Evolutionary conservation across 1,140 invertebrate genomes (phyloP), one percentile per base, ranked within the genome.

Genomic region (Aradophagus sp.): DNA sequence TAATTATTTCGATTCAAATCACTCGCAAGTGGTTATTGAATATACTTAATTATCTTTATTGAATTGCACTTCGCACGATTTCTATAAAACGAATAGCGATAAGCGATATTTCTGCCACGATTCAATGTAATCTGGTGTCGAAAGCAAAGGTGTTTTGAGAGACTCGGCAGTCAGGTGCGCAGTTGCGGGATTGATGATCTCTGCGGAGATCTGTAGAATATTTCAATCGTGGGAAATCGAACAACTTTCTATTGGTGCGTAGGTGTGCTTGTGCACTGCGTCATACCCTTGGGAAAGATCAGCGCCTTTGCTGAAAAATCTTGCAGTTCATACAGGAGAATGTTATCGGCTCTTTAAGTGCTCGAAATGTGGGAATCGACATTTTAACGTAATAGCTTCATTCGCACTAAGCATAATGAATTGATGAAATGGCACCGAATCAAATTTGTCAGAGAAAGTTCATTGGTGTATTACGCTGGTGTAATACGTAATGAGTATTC

Each of bases 191-290:
- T 70, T 68, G 65, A 68, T 61, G 65, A 68, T 68, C 65, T 68
- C 32, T 27, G 20, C 44, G 11, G 27, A 62, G 66, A 69, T 62
- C 56, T 50, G 44, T 23, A 23, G 44, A 52, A 45, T 58, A 58
- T 55, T 62, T 62, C 58, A 69, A 63, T 74, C 75, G 70, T 78
- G 77, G 71, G 77, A 79, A 77, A 72, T 79, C 47, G 42, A 65
- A 69, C 66, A 69, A 69, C 66, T 69, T 69, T 69, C 66, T 69
- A 58, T 62, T 52, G 58, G 38, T 56, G 66, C 66, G 66, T 69
- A 69, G 66, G 66, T 69, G 66, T 44, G 5, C 45, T 69, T 32
- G 48, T 48, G 1, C 11, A 19, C 47, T 68, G 56, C 66, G 44
- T 58, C 32, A 38, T 42, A 42, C 41, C 5, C 31, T 62, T 62